These are phyloP conservation scores for Solenopsis fugax DNA, from an alignment of 1,140 invertebrate species.

Conservation along the genomic window DNA sequence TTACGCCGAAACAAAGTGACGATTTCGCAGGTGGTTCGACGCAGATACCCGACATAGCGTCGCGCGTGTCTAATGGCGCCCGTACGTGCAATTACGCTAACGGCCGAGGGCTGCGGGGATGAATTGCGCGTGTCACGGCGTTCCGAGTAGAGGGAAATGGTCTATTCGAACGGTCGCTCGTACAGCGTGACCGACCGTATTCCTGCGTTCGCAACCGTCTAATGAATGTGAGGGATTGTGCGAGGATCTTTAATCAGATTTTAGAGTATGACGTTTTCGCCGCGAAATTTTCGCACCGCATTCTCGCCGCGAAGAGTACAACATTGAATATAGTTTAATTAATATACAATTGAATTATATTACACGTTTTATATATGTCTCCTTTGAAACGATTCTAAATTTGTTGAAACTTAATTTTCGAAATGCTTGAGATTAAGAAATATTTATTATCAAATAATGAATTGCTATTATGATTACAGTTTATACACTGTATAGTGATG, in stretches of 20 bases:
- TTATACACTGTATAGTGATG: too few species aligned
- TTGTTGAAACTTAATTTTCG: background rate
- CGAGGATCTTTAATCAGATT: constrained; percentile 28
- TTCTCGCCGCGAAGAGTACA: background rate
- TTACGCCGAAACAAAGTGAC: constrained; percentile 75
- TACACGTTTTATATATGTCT: background rate
- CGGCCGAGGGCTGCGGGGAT: constrained; percentile 67
- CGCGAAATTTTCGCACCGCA: background rate
- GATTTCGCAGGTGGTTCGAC: constrained; percentile 75
- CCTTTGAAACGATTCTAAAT: background rate
- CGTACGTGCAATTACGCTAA: constrained; percentile 76
- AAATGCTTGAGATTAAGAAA: background rate
- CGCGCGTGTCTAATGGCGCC: constrained; percentile 75
- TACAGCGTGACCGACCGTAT: constrained; percentile 14
- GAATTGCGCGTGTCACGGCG: constrained; percentile 67
- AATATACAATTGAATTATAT: background rate
- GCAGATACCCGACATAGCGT: constrained; percentile 60
- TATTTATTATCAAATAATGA: background rate
- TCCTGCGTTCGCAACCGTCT: constrained; percentile 15
- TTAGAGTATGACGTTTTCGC: background rate
- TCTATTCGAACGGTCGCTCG: constrained; percentile 58
- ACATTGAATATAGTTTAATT: background rate
- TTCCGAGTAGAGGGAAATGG: constrained; percentile 49
- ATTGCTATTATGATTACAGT: background rate
- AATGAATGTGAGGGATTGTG: constrained; percentile 33